Percentiles rank a stretch among this genome's conserved stretches.
These are phyloP conservation scores for Copsychus sechellarum DNA, from an alignment of 2,113 vertebrate genomes.

Conservation along the genomic window DNA sequence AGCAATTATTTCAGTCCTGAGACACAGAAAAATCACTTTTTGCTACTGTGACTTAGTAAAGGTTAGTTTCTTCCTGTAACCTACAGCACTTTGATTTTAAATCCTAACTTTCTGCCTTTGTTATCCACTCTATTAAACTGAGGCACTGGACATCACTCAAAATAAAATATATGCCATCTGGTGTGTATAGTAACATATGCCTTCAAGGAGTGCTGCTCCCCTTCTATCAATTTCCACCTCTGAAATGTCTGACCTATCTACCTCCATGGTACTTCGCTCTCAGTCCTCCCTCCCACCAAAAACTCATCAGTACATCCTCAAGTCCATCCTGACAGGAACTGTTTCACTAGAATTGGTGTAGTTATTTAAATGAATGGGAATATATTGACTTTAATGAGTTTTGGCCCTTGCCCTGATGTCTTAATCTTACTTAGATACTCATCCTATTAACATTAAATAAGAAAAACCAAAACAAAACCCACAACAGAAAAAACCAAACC, in stretches of 20 bases:
- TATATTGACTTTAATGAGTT: not conserved
- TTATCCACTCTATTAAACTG: conserved; percentile 29
- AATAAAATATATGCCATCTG: conserved; percentile 7
- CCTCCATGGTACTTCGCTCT: not conserved
- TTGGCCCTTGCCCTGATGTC: not conserved
- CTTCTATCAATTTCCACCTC: not conserved
- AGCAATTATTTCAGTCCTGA: not conserved
- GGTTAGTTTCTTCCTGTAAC: not conserved
- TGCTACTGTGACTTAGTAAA: not conserved
- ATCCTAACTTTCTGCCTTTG: conserved; percentile 45
- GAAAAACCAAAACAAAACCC: not conserved
- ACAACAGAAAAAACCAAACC: not conserved
- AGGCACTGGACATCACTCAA: conserved; percentile 14
- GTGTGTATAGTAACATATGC: not conserved
- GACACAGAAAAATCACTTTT: not conserved
- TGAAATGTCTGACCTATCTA: not conserved
- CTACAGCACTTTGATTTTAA: conserved; percentile 11
- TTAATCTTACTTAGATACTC: not conserved
- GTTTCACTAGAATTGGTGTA: accelerated
- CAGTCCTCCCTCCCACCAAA: not conserved
- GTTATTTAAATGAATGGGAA: not conserved
- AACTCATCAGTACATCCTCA: not conserved
- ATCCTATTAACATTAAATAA: not conserved
- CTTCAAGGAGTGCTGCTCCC: conserved; percentile 40
- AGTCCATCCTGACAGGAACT: not conserved